Evolutionary conservation across 2,888 invertebrate genomes (phyloP), one percentile per base, ranked within the genome.

Genomic region (Scaptomyza cyrtandrae): DNA sequence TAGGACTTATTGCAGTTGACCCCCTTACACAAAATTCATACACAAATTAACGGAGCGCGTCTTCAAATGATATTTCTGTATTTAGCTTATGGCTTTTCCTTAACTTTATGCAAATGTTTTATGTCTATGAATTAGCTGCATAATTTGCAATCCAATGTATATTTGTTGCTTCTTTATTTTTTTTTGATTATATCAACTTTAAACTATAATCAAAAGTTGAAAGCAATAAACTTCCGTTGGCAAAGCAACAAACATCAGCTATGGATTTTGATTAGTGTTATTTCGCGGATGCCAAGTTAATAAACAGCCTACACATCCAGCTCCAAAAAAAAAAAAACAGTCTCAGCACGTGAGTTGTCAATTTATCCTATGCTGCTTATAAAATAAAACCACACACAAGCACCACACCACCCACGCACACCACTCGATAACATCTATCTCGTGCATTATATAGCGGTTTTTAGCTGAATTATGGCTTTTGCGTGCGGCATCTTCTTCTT

Each of bases 311-410:
- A 14, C 3, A 24, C 1, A 11, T 7, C n/a, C n/a, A n/a, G n/a
- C n/a, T 2, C n/a, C n/a, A 14, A 2, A 16, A 10, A 19, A 13
- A 6, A 14, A 2, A 16, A 10, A 19, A 13, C 53, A 62, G 49
- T 58, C 63, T 53, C 52, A 65, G 69, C 80, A 83, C 83, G 80
- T 80, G 83, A 83, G 76, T 61, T 76, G 68, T 64, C 56, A 75
- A 72, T 80, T 74, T 80, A 61, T 78, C 56, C 59, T 78, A 49
- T 35, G n/a, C 14, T 55, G 19, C 37, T 19, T 19, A 24, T 24
- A 24, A 24, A 24, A 24, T 3, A 24, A 24, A 24, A 6, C 35
- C 48, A 3, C 29, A n/a, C 6, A 3, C 7, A 10, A n/a, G n/a
- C 11, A 6, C 44, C 48, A 3, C 29, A 19, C 9, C 16, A 9